Percentiles rank a stretch among this genome's conserved stretches.
These are phyloP conservation scores for Miltochrista miniata DNA, from an alignment of 2,888 invertebrate genomes.

Conservation along the genomic window DNA sequence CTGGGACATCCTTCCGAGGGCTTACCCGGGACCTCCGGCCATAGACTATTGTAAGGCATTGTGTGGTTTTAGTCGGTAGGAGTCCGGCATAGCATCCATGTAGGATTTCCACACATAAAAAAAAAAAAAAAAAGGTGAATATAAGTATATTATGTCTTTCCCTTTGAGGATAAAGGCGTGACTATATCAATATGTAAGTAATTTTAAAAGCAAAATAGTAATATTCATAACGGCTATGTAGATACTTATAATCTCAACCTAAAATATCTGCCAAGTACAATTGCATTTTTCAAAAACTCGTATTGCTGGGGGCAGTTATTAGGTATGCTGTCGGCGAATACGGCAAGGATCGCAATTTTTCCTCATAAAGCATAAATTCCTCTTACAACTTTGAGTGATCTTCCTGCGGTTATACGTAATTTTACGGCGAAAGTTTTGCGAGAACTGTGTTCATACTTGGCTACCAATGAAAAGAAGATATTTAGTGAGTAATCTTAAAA, in stretches of 20 bases:
- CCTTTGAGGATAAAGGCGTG: too few relatives aligned
- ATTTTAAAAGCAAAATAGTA: too few relatives aligned
- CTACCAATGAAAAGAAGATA: conserved; percentile 14
- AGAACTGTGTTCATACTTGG: conserved; percentile 47
- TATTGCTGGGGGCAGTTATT: conserved; percentile 33
- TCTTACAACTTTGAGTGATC: conserved; percentile 73
- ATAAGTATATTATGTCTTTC: too few relatives aligned
- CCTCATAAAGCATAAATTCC: conserved; percentile 76
- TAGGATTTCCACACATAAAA: too few relatives aligned
- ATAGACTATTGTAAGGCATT: too few relatives aligned
- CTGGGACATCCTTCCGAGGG: too few relatives aligned
- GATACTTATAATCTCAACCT: conserved; percentile 1
- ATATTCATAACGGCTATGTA: too few relatives aligned
- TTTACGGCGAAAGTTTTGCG: conserved; percentile 70
- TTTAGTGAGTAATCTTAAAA: too few relatives aligned
- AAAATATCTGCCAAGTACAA: conserved; percentile 17
- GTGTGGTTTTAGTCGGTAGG: too few relatives aligned
- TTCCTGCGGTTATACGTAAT: conserved; percentile 72
- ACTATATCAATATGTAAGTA: neutral
- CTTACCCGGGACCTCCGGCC: too few relatives aligned
- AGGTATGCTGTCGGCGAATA: conserved; percentile 50
- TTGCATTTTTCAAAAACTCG: conserved; percentile 28
- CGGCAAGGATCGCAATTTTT: conserved; percentile 61
- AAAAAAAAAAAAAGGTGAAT: too few relatives aligned
- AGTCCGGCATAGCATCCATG: too few relatives aligned